Percentiles rank a stretch among this genome's conserved stretches.
Conservation (phyloP, 2,797 vertebrate species). For the Strix occidentalis region DNA sequence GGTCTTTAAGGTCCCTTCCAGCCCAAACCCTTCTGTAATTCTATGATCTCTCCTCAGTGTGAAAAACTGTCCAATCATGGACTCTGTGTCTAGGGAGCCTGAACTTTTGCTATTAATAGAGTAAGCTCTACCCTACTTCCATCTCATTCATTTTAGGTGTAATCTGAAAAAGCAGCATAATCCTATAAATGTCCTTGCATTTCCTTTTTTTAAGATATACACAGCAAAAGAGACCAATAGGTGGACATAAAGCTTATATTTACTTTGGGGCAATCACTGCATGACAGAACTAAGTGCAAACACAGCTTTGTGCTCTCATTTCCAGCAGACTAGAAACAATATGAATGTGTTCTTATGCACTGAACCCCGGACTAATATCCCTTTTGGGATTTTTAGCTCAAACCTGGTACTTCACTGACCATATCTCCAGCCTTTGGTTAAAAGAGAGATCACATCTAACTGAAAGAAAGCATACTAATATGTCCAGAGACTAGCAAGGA, state of each 20-base stretch:
- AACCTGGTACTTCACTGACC: not conserved
- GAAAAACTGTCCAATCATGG: not conserved
- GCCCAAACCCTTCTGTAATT: not conserved
- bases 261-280: not conserved
- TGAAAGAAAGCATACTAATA: not conserved
- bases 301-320: not conserved
- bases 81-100: not conserved
- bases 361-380: not conserved
- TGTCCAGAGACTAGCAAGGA: not conserved
- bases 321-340: not conserved
- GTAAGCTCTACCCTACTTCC: not conserved
- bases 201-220: not conserved
- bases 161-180: not conserved
- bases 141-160: not conserved
- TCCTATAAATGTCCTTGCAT: not conserved
- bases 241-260: not conserved
- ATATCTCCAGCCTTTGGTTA: not conserved
- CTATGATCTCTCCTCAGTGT: not conserved
- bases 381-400: constrained; percentile 2
- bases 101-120: not conserved
- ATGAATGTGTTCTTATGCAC: not conserved
- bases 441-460: not conserved
- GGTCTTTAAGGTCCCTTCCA: not conserved
- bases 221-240: not conserved
- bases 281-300: not conserved